Conservation (phyloP, 2,888 invertebrate species). For the Chymomyza amoena region DNA sequence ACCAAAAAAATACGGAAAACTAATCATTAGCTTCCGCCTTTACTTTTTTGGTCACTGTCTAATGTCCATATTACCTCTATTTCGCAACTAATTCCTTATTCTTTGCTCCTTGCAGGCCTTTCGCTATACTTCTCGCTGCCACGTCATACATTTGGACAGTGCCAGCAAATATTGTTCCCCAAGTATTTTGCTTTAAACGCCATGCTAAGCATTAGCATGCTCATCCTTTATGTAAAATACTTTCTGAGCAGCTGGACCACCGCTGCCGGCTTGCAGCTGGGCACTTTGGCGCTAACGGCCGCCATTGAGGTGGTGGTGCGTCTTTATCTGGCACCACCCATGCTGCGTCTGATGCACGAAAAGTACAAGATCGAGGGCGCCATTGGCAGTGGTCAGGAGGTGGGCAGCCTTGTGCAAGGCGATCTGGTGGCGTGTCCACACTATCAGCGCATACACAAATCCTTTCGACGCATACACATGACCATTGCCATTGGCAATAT, state of each 20-base stretch:
- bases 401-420: slow-evolving; percentile 86
- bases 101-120: slow-evolving; percentile 82
- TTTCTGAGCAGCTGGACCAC: slow-evolving; percentile 81
- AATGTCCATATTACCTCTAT: too few relatives aligned
- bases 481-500: slow-evolving; percentile 90
- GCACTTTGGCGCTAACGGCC: slow-evolving; percentile 71
- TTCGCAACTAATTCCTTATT: too few relatives aligned
- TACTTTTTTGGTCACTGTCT: too few relatives aligned
- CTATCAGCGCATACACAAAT: slow-evolving; percentile 86
- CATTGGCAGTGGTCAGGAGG: slow-evolving; percentile 88
- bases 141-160: slow-evolving; percentile 91
- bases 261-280: slow-evolving; percentile 81
- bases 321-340: slow-evolving; percentile 87
- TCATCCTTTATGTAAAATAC: slow-evolving; percentile 82
- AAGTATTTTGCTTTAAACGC: slow-evolving; percentile 91
- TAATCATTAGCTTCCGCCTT: too few relatives aligned
- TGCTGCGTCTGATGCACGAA: slow-evolving; percentile 85
- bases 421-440: slow-evolving; percentile 87
- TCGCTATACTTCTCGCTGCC: slow-evolving; percentile 92
- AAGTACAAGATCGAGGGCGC: slow-evolving; percentile 88
- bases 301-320: slow-evolving; percentile 87
- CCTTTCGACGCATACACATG: slow-evolving; percentile 88
- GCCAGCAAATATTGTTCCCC: slow-evolving; percentile 92
- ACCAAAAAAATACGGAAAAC: too few relatives aligned
- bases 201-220: slow-evolving; percentile 85